These are phyloP conservation scores for Porites rus DNA, from an alignment of 92 coral and sea anemone species.

Conservation along the genomic window DNA sequence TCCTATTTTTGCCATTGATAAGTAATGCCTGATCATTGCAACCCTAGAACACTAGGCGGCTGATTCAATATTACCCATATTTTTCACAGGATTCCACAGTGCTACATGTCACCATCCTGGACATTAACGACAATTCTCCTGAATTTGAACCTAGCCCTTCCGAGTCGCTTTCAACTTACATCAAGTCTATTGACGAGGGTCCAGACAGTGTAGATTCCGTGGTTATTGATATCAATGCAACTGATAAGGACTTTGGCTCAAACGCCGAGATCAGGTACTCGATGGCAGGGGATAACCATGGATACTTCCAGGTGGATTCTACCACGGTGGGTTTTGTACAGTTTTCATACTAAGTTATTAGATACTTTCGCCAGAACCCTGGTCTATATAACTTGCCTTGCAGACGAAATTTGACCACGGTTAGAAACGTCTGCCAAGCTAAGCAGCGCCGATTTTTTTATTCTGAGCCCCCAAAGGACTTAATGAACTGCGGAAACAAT, in stretches of 20 bases:
- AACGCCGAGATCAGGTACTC: constrained; percentile 77
- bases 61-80: background rate
- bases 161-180: constrained; percentile 48
- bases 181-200: constrained; percentile 62
- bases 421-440: too few relatives aligned
- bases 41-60: too few relatives aligned
- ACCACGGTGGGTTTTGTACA: constrained; percentile 61
- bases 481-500: too few relatives aligned
- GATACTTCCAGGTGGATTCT: constrained; percentile 62
- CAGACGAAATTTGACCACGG: too few relatives aligned
- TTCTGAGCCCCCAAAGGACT: too few relatives aligned
- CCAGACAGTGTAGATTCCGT: constrained; percentile 57
- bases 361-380: too few relatives aligned
- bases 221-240: constrained; percentile 82
- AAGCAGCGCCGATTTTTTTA: too few relatives aligned
- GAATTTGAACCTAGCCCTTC: constrained; percentile 76
- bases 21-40: too few relatives aligned
- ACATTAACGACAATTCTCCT: constrained; percentile 84
- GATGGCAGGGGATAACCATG: constrained; percentile 74
- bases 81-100: constrained; percentile 60
- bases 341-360: too few relatives aligned
- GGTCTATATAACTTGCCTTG: too few relatives aligned
- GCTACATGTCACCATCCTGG: constrained; percentile 72
- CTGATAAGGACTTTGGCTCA: constrained; percentile 81
- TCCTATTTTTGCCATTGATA: too few relatives aligned